Evolutionary conservation across 2,888 invertebrate genomes (phyloP).

Genomic region (Caenorhabditis angaria): DNA sequence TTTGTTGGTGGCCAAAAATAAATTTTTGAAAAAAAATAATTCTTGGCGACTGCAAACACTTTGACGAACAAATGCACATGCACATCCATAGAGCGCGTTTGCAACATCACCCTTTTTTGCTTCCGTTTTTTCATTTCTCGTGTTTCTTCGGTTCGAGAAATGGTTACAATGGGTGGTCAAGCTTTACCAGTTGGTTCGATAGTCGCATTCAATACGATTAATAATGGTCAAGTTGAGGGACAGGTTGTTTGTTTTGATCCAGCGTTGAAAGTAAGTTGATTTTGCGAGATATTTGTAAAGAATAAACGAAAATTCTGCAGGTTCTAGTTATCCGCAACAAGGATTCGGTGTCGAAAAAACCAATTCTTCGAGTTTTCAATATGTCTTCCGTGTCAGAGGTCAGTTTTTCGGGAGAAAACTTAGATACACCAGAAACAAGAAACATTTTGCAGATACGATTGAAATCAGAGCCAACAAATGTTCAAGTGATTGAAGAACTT

Average conservation of each 20-base stretch:
- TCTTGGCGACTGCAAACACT: constrained; percentile 1
- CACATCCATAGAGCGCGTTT: not conserved
- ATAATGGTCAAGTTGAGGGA: constrained; percentile 27
- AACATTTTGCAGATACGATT: constrained; percentile 18
- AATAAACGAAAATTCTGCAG: constrained; percentile 15
- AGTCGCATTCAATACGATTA: constrained; percentile 43
- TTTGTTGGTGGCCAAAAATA: not conserved
- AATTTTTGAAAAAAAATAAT: not conserved
- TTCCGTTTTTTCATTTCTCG: not conserved
- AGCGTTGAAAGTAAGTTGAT: constrained; percentile 17
- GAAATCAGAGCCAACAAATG: not conserved
- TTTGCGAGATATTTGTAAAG: constrained; percentile 13
- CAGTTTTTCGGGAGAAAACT: constrained; percentile 9
- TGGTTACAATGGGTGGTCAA: constrained; percentile 2
- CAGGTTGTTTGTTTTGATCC: constrained; percentile 46
- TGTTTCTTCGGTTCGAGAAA: not conserved
- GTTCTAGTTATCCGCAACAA: constrained; percentile 42
- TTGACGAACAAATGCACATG: not conserved
- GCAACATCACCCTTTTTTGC: not conserved
- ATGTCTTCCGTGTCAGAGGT: constrained; percentile 40
- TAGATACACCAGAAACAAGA: not conserved
- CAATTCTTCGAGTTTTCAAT: constrained; percentile 48
- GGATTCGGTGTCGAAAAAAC: constrained; percentile 25
- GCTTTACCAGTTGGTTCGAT: constrained; percentile 30
- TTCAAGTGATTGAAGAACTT: not conserved